Evolutionary conservation across 2,888 invertebrate genomes (phyloP).

Genomic region (Idaea dimidiata): DNA sequence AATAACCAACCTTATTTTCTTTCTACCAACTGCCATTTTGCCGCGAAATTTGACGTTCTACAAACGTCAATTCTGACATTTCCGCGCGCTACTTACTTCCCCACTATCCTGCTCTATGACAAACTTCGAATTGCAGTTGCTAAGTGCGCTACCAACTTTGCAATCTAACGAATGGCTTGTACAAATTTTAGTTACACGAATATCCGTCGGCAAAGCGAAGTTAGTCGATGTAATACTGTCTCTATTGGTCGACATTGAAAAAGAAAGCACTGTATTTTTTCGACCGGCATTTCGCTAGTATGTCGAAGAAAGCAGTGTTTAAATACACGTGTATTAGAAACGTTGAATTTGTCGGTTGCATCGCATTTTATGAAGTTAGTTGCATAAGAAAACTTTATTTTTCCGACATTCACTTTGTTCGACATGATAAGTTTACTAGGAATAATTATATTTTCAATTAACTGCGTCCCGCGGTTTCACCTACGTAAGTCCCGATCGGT

Average conservation of each 20-base stretch:
- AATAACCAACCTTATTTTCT: slow-evolving; percentile 53
- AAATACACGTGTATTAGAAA: slow-evolving; percentile 76
- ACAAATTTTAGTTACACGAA: background rate
- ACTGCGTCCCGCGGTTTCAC: too few species aligned
- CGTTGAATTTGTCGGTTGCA: slow-evolving; percentile 66
- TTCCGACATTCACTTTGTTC: slow-evolving; percentile 43
- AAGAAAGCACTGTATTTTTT: slow-evolving; percentile 77
- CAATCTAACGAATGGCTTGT: background rate
- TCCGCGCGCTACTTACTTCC: slow-evolving; percentile 38
- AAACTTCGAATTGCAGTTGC: background rate
- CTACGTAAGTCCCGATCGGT: too few species aligned
- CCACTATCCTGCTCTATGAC: background rate
- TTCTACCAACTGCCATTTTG: slow-evolving; percentile 50
- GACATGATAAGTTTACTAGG: slow-evolving; percentile 22
- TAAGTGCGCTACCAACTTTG: background rate
- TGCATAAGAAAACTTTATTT: slow-evolving; percentile 79
- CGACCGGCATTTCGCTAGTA: slow-evolving; percentile 68
- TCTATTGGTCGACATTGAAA: slow-evolving; percentile 69
- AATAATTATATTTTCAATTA: background rate
- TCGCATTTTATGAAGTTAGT: slow-evolving; percentile 56
- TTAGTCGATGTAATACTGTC: slow-evolving; percentile 38
- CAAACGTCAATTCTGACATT: slow-evolving; percentile 47
- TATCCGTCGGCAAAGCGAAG: background rate
- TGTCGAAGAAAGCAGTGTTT: slow-evolving; percentile 78
- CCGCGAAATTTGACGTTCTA: slow-evolving; percentile 54